Base-by-base conservation (phyloP, 35 echinoderm and acorn worm genomes). In the Eucidaris tribuloides region DNA sequence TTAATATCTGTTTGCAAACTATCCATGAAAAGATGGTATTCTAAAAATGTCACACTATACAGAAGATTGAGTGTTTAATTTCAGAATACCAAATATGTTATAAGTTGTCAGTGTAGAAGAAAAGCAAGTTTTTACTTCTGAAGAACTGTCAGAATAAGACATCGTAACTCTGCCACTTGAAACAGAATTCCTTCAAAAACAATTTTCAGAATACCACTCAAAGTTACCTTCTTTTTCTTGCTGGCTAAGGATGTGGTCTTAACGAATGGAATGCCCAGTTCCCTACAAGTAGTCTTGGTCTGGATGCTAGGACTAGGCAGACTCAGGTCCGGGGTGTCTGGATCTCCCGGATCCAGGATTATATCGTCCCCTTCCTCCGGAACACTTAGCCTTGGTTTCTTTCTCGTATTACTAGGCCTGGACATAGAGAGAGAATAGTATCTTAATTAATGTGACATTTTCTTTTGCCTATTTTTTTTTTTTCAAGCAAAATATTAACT, bases 241-340 rank as follows among this genome's bases (percentile, higher is more conserved):
- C 76, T 29, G 25, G 88, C 88, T 7, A 90, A 50, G 9, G 88
- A 83, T 9, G 88, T 90, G 5, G 88, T 90, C 48, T 90, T 90
- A 39, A 90, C 71, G 36, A 77, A 90, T 1, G 81, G 88, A 42
- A 90, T 62, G 23, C 58, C 88, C 46, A 90, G 74, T 57, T 90
- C 88, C 24, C 54, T 70, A 46, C 88, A 90, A 13, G 50, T 81
- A 23, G 45, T 84, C 19, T 78, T 76, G 0, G 70, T 61, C 43
- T 58, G 35, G 0, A 49, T 22, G 58, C 48, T 84, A 0, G 77
- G 81, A 76, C 80, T 84, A 33, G 80, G 80, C 19, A 44, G 55
- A n/a, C 31, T 37, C 7, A 84, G 35, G 35, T 83, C 81, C 20
- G 88, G 88, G 32, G 66, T 84, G 1, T 55, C 4, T 13, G 88